Conservation (phyloP, 1,140 invertebrate genomes). For the Ephestia elutella region DNA sequence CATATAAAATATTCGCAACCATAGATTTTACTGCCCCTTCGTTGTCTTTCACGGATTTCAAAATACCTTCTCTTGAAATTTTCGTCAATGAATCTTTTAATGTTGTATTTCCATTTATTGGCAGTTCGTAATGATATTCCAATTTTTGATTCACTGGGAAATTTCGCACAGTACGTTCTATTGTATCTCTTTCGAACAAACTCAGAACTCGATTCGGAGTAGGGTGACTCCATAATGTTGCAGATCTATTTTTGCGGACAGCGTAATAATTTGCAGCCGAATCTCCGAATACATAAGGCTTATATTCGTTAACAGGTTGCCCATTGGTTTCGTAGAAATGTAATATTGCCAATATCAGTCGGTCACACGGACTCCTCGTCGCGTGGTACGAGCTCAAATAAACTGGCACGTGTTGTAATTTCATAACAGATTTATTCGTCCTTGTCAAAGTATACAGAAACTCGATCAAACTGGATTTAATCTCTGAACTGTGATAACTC, state of each 20-base stretch:
- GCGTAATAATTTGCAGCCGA: slow-evolving; percentile 84
- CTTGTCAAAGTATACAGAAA: slow-evolving; percentile 76
- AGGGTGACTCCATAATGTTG: slow-evolving; percentile 80
- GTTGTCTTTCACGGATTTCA: slow-evolving; percentile 31
- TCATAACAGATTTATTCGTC: slow-evolving; percentile 78
- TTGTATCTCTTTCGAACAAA: slow-evolving; percentile 77
- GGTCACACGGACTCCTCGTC: slow-evolving; percentile 78
- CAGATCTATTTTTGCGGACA: slow-evolving; percentile 76
- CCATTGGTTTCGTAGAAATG: slow-evolving; percentile 78
- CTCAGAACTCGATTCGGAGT: slow-evolving; percentile 82
- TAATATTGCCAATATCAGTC: slow-evolving; percentile 77
- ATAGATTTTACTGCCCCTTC: slow-evolving; percentile 37
- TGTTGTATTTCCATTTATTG: slow-evolving; percentile 27
- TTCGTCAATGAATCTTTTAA: slow-evolving; percentile 30
- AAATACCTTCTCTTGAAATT: slow-evolving; percentile 24
- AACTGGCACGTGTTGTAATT: slow-evolving; percentile 79
- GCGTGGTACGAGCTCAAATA: slow-evolving; percentile 83
- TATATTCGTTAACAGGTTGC: slow-evolving; percentile 78
- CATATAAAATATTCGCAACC: slow-evolving; percentile 31
- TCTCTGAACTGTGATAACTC: slow-evolving; percentile 66
- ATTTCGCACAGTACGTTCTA: slow-evolving; percentile 80
- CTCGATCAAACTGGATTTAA: slow-evolving; percentile 76
- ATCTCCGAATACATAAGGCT: slow-evolving; percentile 87
- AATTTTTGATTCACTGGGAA: slow-evolving; percentile 76
- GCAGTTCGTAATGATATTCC: slow-evolving; percentile 48